Evolutionary conservation across 1,140 invertebrate species (phyloP).

Genomic region (Pogonomyrmex barbatus): DNA sequence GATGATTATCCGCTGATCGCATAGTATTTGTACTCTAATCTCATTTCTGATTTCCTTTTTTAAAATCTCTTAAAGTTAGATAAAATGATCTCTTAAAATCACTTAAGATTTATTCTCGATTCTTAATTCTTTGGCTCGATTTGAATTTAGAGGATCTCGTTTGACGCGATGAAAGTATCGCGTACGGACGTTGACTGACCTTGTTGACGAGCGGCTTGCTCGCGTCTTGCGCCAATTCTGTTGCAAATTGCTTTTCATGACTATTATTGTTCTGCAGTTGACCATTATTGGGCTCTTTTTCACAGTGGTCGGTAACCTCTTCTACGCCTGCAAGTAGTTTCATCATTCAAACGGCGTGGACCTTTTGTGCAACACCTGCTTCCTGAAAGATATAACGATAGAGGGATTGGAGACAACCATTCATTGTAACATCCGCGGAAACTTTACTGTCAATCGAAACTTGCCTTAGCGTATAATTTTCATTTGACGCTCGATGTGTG

Average conservation of each 20-base stretch:
- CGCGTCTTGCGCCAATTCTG: slow-evolving; percentile 66
- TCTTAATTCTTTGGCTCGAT: neutral
- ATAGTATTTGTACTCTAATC: neutral
- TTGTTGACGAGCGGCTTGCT: slow-evolving; percentile 65
- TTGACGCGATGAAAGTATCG: neutral
- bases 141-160: slow-evolving; percentile 1
- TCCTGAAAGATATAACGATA: slow-evolving; percentile 53
- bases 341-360: slow-evolving; percentile 80
- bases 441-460: neutral
- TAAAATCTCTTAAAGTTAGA: too few species aligned
- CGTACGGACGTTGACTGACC: slow-evolving; percentile 57
- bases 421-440: neutral
- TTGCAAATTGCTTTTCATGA: slow-evolving; percentile 63
- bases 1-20: neutral
- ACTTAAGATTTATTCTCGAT: neutral
- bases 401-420: neutral
- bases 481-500: neutral
- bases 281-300: slow-evolving; percentile 75
- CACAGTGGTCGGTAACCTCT: slow-evolving; percentile 78
- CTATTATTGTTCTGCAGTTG: slow-evolving; percentile 78
- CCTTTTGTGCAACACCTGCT: slow-evolving; percentile 59
- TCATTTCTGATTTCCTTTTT: neutral
- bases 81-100: too few species aligned
- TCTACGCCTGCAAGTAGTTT: slow-evolving; percentile 85
- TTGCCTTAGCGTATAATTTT: neutral